Percentiles rank a stretch among this genome's conserved stretches.
phyloP scores from a whole-genome alignment of 1,140 invertebrate genomes.

The Tachypleus tridentatus region DNA sequence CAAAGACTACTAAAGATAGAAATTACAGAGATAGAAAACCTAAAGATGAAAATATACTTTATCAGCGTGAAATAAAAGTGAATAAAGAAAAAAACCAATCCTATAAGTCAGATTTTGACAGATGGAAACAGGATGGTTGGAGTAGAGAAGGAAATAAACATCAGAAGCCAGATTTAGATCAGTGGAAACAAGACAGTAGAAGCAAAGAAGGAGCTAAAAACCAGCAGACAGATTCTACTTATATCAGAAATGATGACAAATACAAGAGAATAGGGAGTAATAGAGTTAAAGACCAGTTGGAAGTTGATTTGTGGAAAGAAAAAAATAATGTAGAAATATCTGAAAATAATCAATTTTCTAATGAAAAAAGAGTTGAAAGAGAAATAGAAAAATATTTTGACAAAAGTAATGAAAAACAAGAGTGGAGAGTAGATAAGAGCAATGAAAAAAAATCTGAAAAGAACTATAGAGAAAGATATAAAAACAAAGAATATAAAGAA shows the following conservation, averaged over 20 bases:
- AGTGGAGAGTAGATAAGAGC: slow-evolving; percentile 12
- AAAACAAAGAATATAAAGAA: slow-evolving; percentile 20
- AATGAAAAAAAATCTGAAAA: slow-evolving; percentile 23
- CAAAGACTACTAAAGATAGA: slow-evolving; percentile 61
- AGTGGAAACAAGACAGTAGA: slow-evolving; percentile 9
- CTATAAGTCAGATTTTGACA: slow-evolving; percentile 26
- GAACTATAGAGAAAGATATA: slow-evolving; percentile 20
- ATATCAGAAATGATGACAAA: slow-evolving; percentile 13
- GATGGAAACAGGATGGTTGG: slow-evolving; percentile 28
- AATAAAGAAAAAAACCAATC: slow-evolving; percentile 39
- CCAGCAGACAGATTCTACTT: slow-evolving; percentile 22
- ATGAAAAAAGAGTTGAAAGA: slow-evolving; percentile 21
- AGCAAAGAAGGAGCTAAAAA: slow-evolving; percentile 24
- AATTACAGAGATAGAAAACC: slow-evolving; percentile 60
- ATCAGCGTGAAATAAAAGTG: slow-evolving; percentile 30
- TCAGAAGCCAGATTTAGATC: slow-evolving; percentile 25
- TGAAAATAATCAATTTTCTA: slow-evolving; percentile 27
- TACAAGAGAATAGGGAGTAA: slow-evolving; percentile 5
- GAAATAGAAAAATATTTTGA: slow-evolving; percentile 32
- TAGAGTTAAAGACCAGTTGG: slow-evolving; percentile 6
- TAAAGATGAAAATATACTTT: slow-evolving; percentile 28
- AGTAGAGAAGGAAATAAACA: slow-evolving; percentile 30
- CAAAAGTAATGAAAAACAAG: slow-evolving; percentile 10
- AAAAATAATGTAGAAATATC: slow-evolving; percentile 20
- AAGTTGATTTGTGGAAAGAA: slow-evolving; percentile 11